Evolutionary conservation across 1,140 invertebrate species (phyloP), one percentile per base, ranked within the genome.

Genomic region (Maniola jurtina): DNA sequence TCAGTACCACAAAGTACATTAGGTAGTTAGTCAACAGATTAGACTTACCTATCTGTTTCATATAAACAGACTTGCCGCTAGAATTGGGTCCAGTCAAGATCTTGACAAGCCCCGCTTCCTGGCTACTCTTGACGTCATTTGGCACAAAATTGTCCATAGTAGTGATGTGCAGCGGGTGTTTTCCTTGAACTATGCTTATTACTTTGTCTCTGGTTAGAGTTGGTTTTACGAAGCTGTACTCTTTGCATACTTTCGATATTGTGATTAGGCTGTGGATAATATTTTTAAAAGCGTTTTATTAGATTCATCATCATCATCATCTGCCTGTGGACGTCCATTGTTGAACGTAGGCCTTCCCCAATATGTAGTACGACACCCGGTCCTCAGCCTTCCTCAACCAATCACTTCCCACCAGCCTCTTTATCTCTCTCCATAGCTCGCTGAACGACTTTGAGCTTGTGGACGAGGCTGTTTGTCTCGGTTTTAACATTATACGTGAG

Each of bases 41-140:
- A 25, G 4, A 52, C 70, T 76, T 38, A 88, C 84, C 89, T 35
- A 95, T 93, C 89, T 97, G 96, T 90, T 97, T 98, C 71, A 98
- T 91, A 81, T 97, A 99, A 33, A 98, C 93, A 73, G 96, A 98
- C 89, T 99, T 99, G 0, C 98, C 98, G 81, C 96, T 96, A 8
- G 96, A 94, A 89, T 99, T 99, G 0, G 97, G 96, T 0, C 97
- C 86, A 2, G 96, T 97, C 11, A 99, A 79, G 35, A 98, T 92
- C 80, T 96, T 96, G 2, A 98, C 92, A 62, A 93, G 92, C 10
- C 93, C 92, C 9, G 88, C 74, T 8, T 89, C 79, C 1, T 81
- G 77, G 11, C 92, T 93, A 50, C 94, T 95, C 50, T 84, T 72
- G 2, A 93, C 93, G 76, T 95, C 93, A 84, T 98, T 98, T 0